phyloP scores from a whole-genome alignment of 2,797 vertebrate species.

The Eleutherodactylus coqui region DNA sequence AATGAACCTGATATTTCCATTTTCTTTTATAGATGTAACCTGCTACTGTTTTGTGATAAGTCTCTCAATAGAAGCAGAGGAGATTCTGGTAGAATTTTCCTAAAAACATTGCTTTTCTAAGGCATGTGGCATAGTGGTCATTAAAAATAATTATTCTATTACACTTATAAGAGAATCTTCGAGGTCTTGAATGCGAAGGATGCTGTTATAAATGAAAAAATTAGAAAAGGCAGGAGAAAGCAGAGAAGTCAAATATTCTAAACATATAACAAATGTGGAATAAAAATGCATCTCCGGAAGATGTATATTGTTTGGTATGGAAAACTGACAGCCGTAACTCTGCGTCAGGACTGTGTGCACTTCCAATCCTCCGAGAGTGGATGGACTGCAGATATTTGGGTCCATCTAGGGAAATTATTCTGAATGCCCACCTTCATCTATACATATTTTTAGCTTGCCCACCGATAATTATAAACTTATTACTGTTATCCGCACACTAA shows the following conservation, averaged over 20 bases:
- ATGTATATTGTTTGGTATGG: no score
- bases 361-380: neutral
- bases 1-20: slow-evolving; percentile 27
- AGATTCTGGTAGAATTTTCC: slow-evolving; percentile 15
- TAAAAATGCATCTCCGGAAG: no score
- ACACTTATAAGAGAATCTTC: neutral
- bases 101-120: neutral
- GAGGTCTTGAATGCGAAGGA: neutral
- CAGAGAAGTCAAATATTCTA: neutral
- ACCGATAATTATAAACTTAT: no score
- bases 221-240: neutral
- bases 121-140: neutral
- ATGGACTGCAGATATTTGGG: neutral
- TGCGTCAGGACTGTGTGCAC: neutral
- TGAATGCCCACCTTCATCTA: neutral
- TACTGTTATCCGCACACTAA: no score
- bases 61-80: slow-evolving; percentile 9
- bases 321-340: no score
- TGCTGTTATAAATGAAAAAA: neutral
- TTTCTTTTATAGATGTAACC: slow-evolving; percentile 22
- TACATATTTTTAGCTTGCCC: neutral
- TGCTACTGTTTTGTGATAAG: slow-evolving; percentile 14
- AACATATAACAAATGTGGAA: neutral
- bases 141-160: slow-evolving; percentile 32
- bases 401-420: neutral